Conservation (phyloP, 2,797 vertebrate genomes). For the Rhinophrynus dorsalis region DNA sequence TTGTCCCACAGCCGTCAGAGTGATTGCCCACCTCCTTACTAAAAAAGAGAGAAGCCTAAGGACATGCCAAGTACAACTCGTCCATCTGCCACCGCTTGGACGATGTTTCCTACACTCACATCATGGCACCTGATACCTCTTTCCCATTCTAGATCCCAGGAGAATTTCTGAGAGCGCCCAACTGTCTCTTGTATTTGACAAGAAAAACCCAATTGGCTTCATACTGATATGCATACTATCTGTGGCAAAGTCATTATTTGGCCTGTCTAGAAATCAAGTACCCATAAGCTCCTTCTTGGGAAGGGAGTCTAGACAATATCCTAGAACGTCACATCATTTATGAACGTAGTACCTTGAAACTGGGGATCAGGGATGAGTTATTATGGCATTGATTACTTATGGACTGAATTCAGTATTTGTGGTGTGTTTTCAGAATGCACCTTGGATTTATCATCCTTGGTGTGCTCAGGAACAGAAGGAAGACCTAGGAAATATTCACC, state of each 20-base stretch:
- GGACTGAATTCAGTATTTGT: neutral
- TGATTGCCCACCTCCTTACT: too few species aligned
- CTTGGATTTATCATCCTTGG: neutral
- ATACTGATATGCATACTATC: neutral
- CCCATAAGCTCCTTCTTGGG: neutral
- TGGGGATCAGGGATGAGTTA: too few species aligned
- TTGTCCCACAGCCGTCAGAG: too few species aligned
- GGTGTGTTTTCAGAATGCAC: neutral
- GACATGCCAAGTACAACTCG: too few species aligned
- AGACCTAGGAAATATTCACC: neutral
- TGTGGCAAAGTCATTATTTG: constrained; percentile 6
- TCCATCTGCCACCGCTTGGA: too few species aligned
- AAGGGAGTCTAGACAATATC: neutral
- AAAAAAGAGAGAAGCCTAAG: too few species aligned
- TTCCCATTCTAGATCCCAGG: too few species aligned
- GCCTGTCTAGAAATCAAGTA: constrained; percentile 1
- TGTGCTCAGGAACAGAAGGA: constrained; percentile 1
- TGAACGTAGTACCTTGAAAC: neutral
- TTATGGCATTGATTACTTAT: neutral
- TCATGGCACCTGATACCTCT: too few species aligned
- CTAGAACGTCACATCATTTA: neutral
- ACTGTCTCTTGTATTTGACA: too few species aligned
- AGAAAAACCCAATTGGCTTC: too few species aligned
- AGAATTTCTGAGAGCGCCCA: too few species aligned
- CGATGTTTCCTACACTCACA: too few species aligned